Percentiles rank a stretch among this genome's conserved stretches.
phyloP scores from a whole-genome alignment of 1,140 invertebrate species.

The Varroa destructor region DNA sequence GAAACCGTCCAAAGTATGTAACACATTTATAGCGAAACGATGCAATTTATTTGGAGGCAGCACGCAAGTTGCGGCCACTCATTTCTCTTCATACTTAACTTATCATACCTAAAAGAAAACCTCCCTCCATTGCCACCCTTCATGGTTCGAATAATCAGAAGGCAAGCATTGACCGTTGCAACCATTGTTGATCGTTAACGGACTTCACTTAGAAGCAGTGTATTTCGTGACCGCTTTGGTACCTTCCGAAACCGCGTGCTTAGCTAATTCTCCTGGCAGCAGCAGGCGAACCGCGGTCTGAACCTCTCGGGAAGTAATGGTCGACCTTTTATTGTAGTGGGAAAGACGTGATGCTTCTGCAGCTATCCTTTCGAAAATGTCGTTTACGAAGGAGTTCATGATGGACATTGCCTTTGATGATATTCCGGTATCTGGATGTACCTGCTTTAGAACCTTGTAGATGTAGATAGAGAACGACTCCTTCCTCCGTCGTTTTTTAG shows the following conservation, averaged over 20 bases:
- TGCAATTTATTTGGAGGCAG: too few relatives aligned
- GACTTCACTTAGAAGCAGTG: constrained; percentile 42
- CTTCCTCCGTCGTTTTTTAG: constrained; percentile 37
- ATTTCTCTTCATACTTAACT: too few relatives aligned
- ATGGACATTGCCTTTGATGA: constrained; percentile 45
- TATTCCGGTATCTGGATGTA: constrained; percentile 43
- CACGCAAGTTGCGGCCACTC: too few relatives aligned
- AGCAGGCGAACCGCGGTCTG: constrained; percentile 41
- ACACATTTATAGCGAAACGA: too few relatives aligned
- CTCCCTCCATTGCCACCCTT: too few relatives aligned
- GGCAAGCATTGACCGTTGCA: too few relatives aligned
- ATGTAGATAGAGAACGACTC: too few relatives aligned
- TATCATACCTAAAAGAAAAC: too few relatives aligned
- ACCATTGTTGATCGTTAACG: too few relatives aligned
- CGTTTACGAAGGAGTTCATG: constrained; percentile 45
- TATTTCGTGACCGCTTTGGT: constrained; percentile 45
- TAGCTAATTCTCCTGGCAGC: constrained; percentile 41
- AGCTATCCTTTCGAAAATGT: constrained; percentile 41
- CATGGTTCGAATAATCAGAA: too few relatives aligned
- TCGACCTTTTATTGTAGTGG: constrained; percentile 39
- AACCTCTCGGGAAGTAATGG: constrained; percentile 41
- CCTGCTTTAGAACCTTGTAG: constrained; percentile 41
- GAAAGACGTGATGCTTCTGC: constrained; percentile 39
- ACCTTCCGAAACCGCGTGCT: constrained; percentile 44
- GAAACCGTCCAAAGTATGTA: too few relatives aligned